These are phyloP conservation scores for Macquaria ambigua DNA, from an alignment of 2,113 vertebrate species.

Conservation along the genomic window DNA sequence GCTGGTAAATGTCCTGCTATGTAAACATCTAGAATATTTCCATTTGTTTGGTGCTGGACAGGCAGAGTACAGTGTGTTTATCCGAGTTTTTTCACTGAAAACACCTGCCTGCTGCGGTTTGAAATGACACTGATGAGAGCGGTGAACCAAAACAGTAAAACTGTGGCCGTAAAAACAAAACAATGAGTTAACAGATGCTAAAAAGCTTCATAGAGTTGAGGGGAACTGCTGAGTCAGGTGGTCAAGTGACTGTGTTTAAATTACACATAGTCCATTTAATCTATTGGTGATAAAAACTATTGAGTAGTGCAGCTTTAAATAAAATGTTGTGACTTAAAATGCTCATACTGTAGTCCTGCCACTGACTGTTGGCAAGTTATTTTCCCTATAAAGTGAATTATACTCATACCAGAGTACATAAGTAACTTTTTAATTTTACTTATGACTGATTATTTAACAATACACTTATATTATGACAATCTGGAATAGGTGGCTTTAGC, in stretches of 20 bases:
- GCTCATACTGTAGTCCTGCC: not conserved
- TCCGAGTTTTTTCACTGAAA: no score
- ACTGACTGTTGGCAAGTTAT: not conserved
- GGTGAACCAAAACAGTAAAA: not conserved
- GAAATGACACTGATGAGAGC: not conserved
- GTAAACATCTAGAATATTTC: no score
- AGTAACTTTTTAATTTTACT: not conserved
- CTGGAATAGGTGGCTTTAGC: not conserved
- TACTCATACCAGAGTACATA: not conserved
- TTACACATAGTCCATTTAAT: not conserved
- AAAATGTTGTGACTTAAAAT: not conserved
- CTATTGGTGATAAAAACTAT: not conserved
- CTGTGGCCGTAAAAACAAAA: not conserved
- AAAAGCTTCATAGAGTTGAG: not conserved
- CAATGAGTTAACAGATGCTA: not conserved
- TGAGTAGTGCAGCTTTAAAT: not conserved
- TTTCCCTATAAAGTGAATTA: not conserved
- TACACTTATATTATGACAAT: not conserved
- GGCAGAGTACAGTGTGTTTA: no score
- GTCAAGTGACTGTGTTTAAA: not conserved
- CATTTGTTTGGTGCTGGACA: no score
- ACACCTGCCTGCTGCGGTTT: not conserved
- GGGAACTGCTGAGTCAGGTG: not conserved
- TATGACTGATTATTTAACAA: not conserved
- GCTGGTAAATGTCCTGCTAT: no score